phyloP scores from a whole-genome alignment of 2,113 vertebrate species.

The Chitala chitala region DNA sequence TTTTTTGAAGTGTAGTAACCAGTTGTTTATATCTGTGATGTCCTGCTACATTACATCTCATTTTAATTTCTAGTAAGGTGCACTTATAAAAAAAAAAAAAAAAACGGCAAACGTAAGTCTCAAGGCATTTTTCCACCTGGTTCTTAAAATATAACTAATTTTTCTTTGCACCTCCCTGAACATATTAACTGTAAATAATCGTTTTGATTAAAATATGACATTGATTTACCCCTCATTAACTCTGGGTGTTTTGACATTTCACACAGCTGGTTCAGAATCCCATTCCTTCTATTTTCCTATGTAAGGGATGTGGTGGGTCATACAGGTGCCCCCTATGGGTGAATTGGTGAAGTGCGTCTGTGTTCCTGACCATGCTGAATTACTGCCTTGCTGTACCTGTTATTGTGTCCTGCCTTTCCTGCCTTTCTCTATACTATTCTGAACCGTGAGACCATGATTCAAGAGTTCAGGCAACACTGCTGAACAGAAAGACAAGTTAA shows the following conservation, averaged over 20 bases:
- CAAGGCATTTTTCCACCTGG: slow-evolving; percentile 16
- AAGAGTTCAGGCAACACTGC: too few relatives aligned
- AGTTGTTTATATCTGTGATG: slow-evolving; percentile 26
- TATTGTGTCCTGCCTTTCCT: too few relatives aligned
- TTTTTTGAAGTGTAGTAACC: slow-evolving; percentile 22
- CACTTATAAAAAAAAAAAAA: slow-evolving; percentile 20
- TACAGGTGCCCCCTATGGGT: slow-evolving; percentile 22
- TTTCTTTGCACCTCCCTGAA: slow-evolving; percentile 22
- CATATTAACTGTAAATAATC: slow-evolving; percentile 20
- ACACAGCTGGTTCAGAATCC: slow-evolving; percentile 5
- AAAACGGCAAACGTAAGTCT: slow-evolving; percentile 16
- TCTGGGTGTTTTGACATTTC: slow-evolving; percentile 18
- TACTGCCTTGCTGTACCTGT: too few relatives aligned
- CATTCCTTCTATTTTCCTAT: slow-evolving; percentile 30
- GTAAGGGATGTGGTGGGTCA: neutral
- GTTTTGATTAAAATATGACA: slow-evolving; percentile 16
- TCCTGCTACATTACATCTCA: slow-evolving; percentile 28
- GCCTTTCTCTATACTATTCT: too few relatives aligned
- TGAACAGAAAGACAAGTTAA: too few relatives aligned
- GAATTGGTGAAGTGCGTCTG: neutral
- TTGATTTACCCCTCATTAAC: slow-evolving; percentile 26
- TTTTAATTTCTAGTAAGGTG: slow-evolving; percentile 19
- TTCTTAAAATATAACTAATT: slow-evolving; percentile 22
- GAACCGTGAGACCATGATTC: too few relatives aligned
- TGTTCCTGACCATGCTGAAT: neutral